Evolutionary conservation across 2,888 invertebrate genomes (phyloP).

Genomic region (Tiliacea citrago): DNA sequence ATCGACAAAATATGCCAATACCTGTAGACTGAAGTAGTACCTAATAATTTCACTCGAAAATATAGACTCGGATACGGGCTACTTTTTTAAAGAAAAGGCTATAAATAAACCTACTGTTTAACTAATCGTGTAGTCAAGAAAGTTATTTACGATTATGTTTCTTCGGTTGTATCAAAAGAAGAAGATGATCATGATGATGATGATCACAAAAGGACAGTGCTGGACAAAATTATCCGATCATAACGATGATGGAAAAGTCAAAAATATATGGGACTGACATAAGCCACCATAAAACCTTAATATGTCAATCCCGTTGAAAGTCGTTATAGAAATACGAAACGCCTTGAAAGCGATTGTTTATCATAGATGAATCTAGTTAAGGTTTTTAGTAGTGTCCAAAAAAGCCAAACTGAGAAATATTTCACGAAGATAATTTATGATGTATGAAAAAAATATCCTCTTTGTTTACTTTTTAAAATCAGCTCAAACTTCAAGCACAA

Average conservation of each 20-base stretch:
- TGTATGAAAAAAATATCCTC: neutral
- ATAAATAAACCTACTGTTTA: slow-evolving; percentile 19
- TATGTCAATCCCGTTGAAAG: too few relatives aligned
- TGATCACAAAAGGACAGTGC: neutral
- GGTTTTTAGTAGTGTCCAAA: neutral
- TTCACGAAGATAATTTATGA: neutral
- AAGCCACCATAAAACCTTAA: too few relatives aligned
- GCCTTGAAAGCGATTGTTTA: too few relatives aligned
- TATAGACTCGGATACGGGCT: neutral
- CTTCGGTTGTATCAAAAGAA: neutral
- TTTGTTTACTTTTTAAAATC: neutral
- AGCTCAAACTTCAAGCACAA: too few relatives aligned
- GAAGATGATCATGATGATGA: neutral
- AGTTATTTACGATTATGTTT: too few relatives aligned
- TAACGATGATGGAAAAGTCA: neutral
- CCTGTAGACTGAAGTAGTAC: neutral
- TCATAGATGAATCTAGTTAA: neutral
- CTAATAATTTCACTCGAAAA: neutral
- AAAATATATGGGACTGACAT: neutral
- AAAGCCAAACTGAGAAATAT: too few relatives aligned
- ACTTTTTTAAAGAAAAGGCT: slow-evolving; percentile 7
- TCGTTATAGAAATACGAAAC: too few relatives aligned
- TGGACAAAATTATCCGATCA: neutral
- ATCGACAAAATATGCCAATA: slow-evolving; percentile 1
- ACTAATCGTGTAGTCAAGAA: neutral